Evolutionary conservation across 2,797 vertebrate species (phyloP).

Genomic region (Acomys russatus): DNA sequence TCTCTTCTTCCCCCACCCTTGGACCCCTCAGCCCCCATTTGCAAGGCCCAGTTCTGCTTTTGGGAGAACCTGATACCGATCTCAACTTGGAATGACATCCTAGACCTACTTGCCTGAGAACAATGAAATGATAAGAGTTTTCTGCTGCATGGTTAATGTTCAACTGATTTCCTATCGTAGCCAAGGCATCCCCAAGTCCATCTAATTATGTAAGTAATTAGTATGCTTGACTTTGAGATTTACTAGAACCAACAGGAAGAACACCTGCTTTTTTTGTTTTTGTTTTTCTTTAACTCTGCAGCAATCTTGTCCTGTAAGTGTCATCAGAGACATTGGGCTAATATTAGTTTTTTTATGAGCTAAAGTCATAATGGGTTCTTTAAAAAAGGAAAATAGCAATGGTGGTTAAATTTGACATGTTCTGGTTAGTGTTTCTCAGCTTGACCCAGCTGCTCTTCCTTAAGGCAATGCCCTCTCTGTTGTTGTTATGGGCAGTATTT

Average conservation of each 20-base stretch:
- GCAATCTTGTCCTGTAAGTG: neutral
- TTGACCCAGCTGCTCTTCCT: neutral
- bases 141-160: neutral
- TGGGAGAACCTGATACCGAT: neutral
- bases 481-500: slow-evolving; percentile 42
- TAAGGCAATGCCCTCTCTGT: neutral
- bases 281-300: neutral
- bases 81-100: neutral
- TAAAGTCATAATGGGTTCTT: neutral
- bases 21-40: neutral
- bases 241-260: neutral
- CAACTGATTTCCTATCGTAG: slow-evolving; percentile 39
- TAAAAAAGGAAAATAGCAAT: neutral
- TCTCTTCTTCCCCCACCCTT: neutral
- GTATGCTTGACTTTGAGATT: slow-evolving; percentile 1
- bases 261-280: neutral
- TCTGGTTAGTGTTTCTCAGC: neutral
- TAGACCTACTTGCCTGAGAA: neutral
- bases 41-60: neutral
- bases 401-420: slow-evolving; percentile 8
- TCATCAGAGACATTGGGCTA: neutral
- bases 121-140: slow-evolving; percentile 33
- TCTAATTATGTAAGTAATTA: slow-evolving; percentile 39
- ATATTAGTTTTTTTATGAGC: slow-evolving; percentile 40
- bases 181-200: neutral